A percentile compares a stretch with the other conserved stretches of the same genome.
Conservation (phyloP, 2,888 invertebrate genomes). For the Eulithis prunata region DNA sequence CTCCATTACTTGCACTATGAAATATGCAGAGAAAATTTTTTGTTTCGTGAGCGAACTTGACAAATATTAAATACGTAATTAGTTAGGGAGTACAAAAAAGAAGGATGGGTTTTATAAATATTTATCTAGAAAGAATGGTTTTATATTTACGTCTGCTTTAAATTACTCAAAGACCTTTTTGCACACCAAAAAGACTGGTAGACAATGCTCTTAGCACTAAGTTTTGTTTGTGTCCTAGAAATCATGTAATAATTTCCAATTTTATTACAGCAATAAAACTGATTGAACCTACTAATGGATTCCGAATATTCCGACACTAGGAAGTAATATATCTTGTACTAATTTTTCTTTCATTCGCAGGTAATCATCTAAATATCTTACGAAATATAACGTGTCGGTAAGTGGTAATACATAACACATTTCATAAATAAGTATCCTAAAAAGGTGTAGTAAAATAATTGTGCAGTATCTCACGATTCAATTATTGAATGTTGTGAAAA, state of each 20-base stretch:
- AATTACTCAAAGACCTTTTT: no score
- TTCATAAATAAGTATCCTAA: constrained; percentile 4
- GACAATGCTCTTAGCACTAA: no score
- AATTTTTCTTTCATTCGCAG: constrained; percentile 43
- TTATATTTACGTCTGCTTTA: no score
- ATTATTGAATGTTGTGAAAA: constrained; percentile 48
- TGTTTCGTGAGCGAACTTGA: no score
- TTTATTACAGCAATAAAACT: neutral
- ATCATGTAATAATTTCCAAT: neutral
- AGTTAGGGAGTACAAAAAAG: no score
- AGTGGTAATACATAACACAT: constrained; percentile 23
- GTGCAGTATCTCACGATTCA: constrained; percentile 39
- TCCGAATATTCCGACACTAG: neutral
- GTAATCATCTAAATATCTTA: constrained; percentile 38
- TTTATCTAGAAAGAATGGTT: no score
- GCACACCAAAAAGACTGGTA: no score
- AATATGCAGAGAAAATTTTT: no score
- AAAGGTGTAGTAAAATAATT: constrained; percentile 27
- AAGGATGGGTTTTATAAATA: no score
- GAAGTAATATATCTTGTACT: constrained; percentile 21
- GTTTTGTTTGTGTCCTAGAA: neutral
- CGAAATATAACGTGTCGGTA: constrained; percentile 29
- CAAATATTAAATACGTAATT: no score
- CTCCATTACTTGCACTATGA: no score
- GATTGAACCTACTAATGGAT: neutral